Conservation (phyloP, 2,113 vertebrate genomes). For the Bos taurus region DNA sequence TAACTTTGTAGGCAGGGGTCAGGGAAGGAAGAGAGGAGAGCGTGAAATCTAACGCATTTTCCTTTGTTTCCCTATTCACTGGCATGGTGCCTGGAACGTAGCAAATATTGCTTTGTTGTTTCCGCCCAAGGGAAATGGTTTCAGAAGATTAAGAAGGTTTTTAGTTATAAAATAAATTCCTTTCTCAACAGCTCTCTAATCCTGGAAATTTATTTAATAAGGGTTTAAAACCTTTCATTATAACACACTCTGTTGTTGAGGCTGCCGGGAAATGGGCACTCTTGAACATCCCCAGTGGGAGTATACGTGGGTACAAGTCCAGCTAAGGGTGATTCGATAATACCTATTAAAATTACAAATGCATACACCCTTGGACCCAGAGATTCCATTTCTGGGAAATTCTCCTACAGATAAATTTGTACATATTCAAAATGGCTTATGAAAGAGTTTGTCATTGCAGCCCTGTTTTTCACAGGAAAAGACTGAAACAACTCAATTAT, state of each 20-base stretch:
- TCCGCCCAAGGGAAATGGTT: conserved; percentile 47
- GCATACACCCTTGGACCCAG: background rate
- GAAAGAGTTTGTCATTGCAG: background rate
- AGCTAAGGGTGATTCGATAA: background rate
- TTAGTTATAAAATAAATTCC: conserved; percentile 53
- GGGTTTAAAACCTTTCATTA: conserved; percentile 51
- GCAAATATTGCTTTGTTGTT: conserved; percentile 19
- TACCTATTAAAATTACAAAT: conserved; percentile 31
- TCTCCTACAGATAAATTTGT: background rate
- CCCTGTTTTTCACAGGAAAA: background rate
- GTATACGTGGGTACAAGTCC: background rate
- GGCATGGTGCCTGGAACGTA: background rate
- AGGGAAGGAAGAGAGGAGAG: background rate
- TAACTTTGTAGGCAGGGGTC: background rate
- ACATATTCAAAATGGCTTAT: background rate
- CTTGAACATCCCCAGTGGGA: background rate
- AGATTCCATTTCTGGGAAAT: conserved; percentile 12
- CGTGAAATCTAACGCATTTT: background rate
- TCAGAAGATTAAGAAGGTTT: conserved; percentile 53
- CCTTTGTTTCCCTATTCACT: background rate
- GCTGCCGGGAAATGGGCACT: background rate
- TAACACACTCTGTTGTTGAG: conserved; percentile 9
- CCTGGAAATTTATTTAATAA: conserved; percentile 54
- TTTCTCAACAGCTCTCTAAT: conserved; percentile 49
- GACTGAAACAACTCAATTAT: background rate